These are phyloP conservation scores for Chionomys nivalis DNA, from an alignment of 2,113 vertebrate genomes.

Conservation along the genomic window DNA sequence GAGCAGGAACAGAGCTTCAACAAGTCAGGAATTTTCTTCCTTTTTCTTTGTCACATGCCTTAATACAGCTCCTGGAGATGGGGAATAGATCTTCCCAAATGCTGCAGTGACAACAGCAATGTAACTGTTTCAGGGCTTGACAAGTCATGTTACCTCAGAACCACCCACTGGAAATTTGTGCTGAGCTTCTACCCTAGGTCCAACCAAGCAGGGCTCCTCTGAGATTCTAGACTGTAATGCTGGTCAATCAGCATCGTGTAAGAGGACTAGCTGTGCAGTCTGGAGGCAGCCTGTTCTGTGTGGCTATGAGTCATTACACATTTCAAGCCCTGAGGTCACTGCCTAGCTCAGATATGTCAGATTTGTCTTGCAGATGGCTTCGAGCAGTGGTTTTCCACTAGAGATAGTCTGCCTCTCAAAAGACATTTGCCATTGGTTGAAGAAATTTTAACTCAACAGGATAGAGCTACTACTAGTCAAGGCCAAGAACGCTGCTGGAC, in stretches of 20 bases:
- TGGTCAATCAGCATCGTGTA: neutral
- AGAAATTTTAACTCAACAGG: neutral
- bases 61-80: neutral
- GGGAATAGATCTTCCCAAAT: neutral
- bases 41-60: slow-evolving; percentile 2
- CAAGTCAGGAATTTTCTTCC: neutral
- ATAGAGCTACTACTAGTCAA: neutral
- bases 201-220: neutral
- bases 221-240: neutral
- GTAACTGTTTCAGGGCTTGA: neutral
- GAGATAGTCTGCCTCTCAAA: neutral
- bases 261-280: neutral
- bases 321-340: neutral
- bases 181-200: neutral
- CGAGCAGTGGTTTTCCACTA: neutral
- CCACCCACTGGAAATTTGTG: neutral
- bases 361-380: neutral
- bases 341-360: neutral
- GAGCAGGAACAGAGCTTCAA: neutral
- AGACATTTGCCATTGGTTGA: neutral
- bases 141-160: neutral
- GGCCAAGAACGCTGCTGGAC: neutral
- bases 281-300: neutral
- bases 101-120: neutral
- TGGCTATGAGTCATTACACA: neutral